Percentiles rank a stretch among this genome's conserved stretches.
These are phyloP conservation scores for Hippocampus comes DNA, from an alignment of 2,113 vertebrate species.

Conservation along the genomic window DNA sequence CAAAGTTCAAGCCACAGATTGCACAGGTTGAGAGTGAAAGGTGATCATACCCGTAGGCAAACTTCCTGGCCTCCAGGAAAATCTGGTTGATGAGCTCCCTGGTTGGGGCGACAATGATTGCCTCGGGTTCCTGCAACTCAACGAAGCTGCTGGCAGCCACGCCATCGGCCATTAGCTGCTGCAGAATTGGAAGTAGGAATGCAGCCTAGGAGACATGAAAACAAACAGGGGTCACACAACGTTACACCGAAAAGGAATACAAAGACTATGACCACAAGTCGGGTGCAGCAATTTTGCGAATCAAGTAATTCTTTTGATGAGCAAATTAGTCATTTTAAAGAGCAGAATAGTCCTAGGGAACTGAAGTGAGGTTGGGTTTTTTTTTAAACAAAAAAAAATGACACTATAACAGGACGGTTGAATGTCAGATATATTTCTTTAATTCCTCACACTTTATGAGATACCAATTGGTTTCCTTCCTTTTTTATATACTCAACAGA, in stretches of 20 bases:
- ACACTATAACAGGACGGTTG: too few species aligned
- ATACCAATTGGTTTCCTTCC: too few species aligned
- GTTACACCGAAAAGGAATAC: neutral
- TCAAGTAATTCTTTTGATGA: too few species aligned
- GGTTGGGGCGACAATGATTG: conserved; percentile 88
- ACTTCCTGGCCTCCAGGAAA: conserved; percentile 90
- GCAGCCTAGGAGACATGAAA: conserved; percentile 74
- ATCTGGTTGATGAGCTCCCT: conserved; percentile 94
- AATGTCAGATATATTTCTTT: too few species aligned
- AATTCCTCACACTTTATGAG: too few species aligned
- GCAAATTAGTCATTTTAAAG: too few species aligned
- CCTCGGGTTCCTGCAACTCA: conserved; percentile 85
- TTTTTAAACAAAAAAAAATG: too few species aligned
- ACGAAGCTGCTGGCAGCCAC: conserved; percentile 80
- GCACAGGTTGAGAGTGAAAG: neutral
- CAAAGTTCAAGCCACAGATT: neutral
- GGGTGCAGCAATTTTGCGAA: too few species aligned
- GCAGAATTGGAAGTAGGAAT: conserved; percentile 89
- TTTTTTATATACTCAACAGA: too few species aligned
- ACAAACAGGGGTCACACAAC: neutral
- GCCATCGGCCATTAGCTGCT: conserved; percentile 82
- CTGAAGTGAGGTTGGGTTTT: too few species aligned
- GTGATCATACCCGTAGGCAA: conserved; percentile 78
- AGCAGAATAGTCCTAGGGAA: too few species aligned
- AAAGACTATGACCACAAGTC: neutral